Evolutionary conservation across 2,888 invertebrate genomes (phyloP).

Genomic region (Synergus itoensis): DNA sequence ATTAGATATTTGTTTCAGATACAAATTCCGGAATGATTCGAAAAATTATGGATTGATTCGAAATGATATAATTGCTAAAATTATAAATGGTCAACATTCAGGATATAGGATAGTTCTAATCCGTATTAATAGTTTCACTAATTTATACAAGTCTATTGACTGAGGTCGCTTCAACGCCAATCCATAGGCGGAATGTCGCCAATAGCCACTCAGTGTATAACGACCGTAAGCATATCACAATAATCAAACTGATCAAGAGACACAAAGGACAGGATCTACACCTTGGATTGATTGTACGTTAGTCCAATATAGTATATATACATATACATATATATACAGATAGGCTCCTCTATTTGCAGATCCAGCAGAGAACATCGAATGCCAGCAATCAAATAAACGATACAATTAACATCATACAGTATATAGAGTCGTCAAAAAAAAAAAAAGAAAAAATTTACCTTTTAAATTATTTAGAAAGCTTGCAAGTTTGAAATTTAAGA

Average conservation of each 20-base stretch:
- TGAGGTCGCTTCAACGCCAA: slow-evolving; percentile 47
- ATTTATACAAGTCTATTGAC: slow-evolving; percentile 50
- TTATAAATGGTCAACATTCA: slow-evolving; percentile 43
- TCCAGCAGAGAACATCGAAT: not conserved
- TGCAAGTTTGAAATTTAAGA: no score
- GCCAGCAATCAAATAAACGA: not conserved
- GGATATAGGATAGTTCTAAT: slow-evolving; percentile 45
- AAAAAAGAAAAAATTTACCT: no score
- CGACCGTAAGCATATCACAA: slow-evolving; percentile 16
- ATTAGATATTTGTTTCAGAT: no score
- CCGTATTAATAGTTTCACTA: slow-evolving; percentile 48
- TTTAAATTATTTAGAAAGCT: no score
- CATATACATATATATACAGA: not conserved
- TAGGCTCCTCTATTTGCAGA: not conserved
- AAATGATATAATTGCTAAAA: not conserved
- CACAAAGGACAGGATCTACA: slow-evolving; percentile 13
- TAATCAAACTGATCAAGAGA: slow-evolving; percentile 35
- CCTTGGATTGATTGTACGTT: slow-evolving; percentile 11
- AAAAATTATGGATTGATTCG: no score
- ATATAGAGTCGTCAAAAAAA: no score
- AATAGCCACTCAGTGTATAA: not conserved
- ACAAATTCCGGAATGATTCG: no score
- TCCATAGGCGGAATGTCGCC: slow-evolving; percentile 15
- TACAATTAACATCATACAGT: not conserved
- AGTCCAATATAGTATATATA: not conserved